Conservation (phyloP, 35 echinoderm and acorn worm species). For the Ophiothrix spiculata region DNA sequence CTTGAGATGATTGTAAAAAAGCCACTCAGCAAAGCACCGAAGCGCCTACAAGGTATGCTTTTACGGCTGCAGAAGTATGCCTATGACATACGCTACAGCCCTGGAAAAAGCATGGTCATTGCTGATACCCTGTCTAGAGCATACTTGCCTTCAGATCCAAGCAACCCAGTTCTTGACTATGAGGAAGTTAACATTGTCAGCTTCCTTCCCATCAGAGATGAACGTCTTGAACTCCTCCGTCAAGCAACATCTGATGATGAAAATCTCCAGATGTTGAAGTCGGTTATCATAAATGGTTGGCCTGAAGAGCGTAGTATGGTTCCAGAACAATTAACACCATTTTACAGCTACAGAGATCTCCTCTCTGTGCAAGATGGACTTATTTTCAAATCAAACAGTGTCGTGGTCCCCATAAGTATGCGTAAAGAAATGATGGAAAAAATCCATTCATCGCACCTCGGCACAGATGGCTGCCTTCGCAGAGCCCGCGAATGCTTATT, state of each 20-base stretch:
- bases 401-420: conserved; percentile 42
- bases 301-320: conserved; percentile 3
- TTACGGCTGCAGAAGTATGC: conserved; percentile 46
- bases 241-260: not conserved
- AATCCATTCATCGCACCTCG: conserved; percentile 51
- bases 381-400: conserved; percentile 32
- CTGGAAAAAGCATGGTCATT: conserved; percentile 31
- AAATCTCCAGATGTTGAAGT: conserved; percentile 18
- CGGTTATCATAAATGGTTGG: conserved; percentile 8
- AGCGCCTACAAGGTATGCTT: conserved; percentile 52
- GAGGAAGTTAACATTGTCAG: conserved; percentile 19
- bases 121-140: conserved; percentile 45
- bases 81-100: conserved; percentile 27
- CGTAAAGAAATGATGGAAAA: conserved; percentile 44
- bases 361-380: conserved; percentile 54
- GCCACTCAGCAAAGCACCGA: conserved; percentile 47
- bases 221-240: not conserved
- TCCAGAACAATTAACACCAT: conserved; percentile 11
- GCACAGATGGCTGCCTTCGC: conserved; percentile 49
- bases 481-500: conserved; percentile 53
- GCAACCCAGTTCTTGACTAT: not conserved
- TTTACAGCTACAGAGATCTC: conserved; percentile 51
- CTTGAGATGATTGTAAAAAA: conserved; percentile 42
- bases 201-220: conserved; percentile 4
- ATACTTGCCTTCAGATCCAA: not conserved